Evolutionary conservation across 1,140 invertebrate species (phyloP).

Genomic region (Caligus rogercresseyi): DNA sequence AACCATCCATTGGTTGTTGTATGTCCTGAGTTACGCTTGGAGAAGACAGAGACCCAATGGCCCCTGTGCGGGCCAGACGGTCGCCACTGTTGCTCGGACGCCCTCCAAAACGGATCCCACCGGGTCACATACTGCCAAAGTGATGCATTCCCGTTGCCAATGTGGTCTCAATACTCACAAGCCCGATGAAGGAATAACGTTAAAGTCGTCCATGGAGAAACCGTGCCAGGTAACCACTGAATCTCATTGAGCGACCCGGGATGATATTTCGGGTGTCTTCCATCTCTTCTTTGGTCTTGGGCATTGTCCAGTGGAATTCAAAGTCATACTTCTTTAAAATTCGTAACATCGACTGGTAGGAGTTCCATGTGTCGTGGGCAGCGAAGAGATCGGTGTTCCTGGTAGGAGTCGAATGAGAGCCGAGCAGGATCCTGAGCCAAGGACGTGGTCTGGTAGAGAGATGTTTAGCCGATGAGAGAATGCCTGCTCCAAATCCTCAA

Average conservation of each 20-base stretch:
- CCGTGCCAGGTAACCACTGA: conserved; percentile 73
- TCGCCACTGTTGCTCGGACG: conserved; percentile 63
- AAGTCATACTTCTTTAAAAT: conserved; percentile 77
- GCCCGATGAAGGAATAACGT: conserved; percentile 40
- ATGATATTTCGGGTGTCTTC: conserved; percentile 29
- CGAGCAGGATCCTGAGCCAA: conserved; percentile 35
- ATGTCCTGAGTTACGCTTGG: conserved; percentile 56
- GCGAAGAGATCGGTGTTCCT: conserved; percentile 38
- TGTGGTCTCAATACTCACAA: conserved; percentile 50
- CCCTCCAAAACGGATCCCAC: conserved; percentile 48
- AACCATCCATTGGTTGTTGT: conserved; percentile 74
- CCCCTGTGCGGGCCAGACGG: conserved; percentile 48
- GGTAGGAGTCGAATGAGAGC: conserved; percentile 41
- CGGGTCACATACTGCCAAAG: conserved; percentile 40
- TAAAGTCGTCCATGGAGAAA: conserved; percentile 79
- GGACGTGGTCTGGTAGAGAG: conserved; percentile 14
- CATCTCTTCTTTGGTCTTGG: conserved; percentile 14
- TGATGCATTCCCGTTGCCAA: conserved; percentile 44
- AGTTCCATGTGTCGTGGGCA: conserved; percentile 47
- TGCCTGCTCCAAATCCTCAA: conserved; percentile 46
- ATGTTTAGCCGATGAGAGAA: conserved; percentile 26
- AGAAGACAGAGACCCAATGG: conserved; percentile 46
- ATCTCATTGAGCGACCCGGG: conserved; percentile 47
- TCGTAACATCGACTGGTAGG: conserved; percentile 64
- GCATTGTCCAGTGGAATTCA: conserved; percentile 43